Evolutionary conservation across 2,888 invertebrate genomes (phyloP).

Genomic region (Tromatobia lineatoria): DNA sequence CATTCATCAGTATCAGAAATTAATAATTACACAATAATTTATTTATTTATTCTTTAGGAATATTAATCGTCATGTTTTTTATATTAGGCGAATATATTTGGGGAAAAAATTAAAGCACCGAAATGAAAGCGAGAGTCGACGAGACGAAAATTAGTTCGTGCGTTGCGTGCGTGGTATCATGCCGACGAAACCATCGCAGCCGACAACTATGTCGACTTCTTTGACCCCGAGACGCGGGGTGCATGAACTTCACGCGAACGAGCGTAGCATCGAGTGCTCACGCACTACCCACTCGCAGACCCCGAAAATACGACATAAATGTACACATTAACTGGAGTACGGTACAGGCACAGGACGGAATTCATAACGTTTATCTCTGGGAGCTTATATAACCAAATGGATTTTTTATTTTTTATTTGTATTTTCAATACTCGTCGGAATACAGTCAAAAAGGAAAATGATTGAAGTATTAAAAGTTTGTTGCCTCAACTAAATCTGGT

Average conservation of each 20-base stretch:
- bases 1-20: too few species aligned
- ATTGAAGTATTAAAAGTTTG: too few species aligned
- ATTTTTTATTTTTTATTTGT: background rate
- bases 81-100: background rate
- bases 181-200: conserved; percentile 6
- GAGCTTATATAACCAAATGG: background rate
- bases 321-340: background rate
- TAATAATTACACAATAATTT: too few species aligned
- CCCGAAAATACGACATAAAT: conserved; percentile 6
- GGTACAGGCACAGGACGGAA: background rate
- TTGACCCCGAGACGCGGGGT: conserved; percentile 72
- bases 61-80: background rate
- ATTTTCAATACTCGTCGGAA: too few species aligned
- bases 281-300: conserved; percentile 19
- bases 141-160: background rate
- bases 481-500: too few species aligned
- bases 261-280: background rate
- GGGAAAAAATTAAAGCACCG: background rate
- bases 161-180: background rate
- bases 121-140: background rate
- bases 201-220: conserved; percentile 68
- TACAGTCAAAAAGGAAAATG: too few species aligned
- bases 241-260: conserved; percentile 36
- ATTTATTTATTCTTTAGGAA: background rate
- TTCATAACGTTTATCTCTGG: background rate